These are phyloP conservation scores for Gnathonemus echidnorhynchus DNA, from an alignment of 2,113 vertebrate genomes.

Conservation along the genomic window DNA sequence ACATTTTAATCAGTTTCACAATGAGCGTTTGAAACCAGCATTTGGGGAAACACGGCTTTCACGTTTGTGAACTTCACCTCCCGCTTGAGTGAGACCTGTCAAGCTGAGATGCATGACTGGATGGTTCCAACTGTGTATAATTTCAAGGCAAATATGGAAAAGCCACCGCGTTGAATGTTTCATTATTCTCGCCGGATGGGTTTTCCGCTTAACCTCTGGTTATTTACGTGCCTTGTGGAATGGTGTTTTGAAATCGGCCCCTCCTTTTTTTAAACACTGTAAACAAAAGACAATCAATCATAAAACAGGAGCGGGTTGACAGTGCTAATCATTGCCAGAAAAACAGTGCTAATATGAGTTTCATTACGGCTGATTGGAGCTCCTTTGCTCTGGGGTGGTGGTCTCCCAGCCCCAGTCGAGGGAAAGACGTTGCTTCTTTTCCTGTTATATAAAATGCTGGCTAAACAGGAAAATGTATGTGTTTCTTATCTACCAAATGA, in stretches of 20 bases:
- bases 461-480: slow-evolving; percentile 13
- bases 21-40: neutral
- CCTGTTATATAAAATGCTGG: neutral
- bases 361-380: slow-evolving; percentile 6
- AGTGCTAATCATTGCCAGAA: slow-evolving; percentile 66
- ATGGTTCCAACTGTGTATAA: slow-evolving; percentile 55
- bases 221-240: slow-evolving; percentile 59
- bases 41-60: slow-evolving; percentile 41
- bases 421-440: neutral
- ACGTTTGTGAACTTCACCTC: slow-evolving; percentile 53
- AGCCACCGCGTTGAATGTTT: slow-evolving; percentile 56
- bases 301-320: slow-evolving; percentile 44
- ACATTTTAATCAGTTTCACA: slow-evolving; percentile 45
- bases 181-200: slow-evolving; percentile 50
- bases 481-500: slow-evolving; percentile 17
- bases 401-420: neutral
- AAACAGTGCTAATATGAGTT: slow-evolving; percentile 16
- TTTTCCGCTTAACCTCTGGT: slow-evolving; percentile 45
- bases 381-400: neutral
- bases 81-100: slow-evolving; percentile 64
- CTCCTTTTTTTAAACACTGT: slow-evolving; percentile 59
- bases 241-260: slow-evolving; percentile 62
- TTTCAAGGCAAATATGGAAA: slow-evolving; percentile 68
- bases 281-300: slow-evolving; percentile 71
- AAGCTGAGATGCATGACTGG: slow-evolving; percentile 64